phyloP scores from a whole-genome alignment of 2,797 vertebrate genomes.

The Chaunax sp. region DNA sequence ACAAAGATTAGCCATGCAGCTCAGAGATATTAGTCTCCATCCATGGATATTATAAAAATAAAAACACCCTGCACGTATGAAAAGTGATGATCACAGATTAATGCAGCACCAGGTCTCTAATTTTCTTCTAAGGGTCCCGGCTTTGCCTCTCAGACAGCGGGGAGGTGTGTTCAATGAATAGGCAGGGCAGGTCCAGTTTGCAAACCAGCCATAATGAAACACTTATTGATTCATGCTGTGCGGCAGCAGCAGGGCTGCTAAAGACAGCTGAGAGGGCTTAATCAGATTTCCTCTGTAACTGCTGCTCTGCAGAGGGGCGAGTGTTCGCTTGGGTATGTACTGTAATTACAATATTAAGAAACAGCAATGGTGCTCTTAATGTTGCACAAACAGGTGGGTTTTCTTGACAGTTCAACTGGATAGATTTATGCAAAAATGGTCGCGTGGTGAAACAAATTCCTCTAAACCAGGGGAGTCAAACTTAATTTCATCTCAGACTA shows the following conservation, averaged over 20 bases:
- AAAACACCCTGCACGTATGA: not conserved
- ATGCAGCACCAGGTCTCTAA: not conserved
- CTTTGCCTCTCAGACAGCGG: not conserved
- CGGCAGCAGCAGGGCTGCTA: slow-evolving; percentile 28
- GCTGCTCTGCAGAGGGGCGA: slow-evolving; percentile 21
- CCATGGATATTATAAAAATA: slow-evolving; percentile 1
- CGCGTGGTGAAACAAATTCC: not conserved
- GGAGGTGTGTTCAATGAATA: slow-evolving; percentile 20
- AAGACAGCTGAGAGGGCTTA: slow-evolving; percentile 31
- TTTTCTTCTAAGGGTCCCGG: not conserved
- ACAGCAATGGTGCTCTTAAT: not conserved
- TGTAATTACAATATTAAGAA: slow-evolving; percentile 29
- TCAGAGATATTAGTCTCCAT: not conserved
- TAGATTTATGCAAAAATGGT: not conserved
- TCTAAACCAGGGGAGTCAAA: too few species aligned
- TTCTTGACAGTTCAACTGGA: slow-evolving; percentile 2
- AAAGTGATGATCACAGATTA: not conserved
- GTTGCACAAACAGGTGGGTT: not conserved
- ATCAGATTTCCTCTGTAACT: slow-evolving; percentile 45
- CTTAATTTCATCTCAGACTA: too few species aligned
- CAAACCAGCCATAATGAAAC: slow-evolving; percentile 32
- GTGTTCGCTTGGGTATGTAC: slow-evolving; percentile 18
- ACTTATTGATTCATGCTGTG: slow-evolving; percentile 49
- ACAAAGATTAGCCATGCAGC: slow-evolving; percentile 3
- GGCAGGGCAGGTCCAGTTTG: slow-evolving; percentile 13